Evolutionary conservation across 2,797 vertebrate genomes (phyloP).

Genomic region (Yasuhikotakia modesta): DNA sequence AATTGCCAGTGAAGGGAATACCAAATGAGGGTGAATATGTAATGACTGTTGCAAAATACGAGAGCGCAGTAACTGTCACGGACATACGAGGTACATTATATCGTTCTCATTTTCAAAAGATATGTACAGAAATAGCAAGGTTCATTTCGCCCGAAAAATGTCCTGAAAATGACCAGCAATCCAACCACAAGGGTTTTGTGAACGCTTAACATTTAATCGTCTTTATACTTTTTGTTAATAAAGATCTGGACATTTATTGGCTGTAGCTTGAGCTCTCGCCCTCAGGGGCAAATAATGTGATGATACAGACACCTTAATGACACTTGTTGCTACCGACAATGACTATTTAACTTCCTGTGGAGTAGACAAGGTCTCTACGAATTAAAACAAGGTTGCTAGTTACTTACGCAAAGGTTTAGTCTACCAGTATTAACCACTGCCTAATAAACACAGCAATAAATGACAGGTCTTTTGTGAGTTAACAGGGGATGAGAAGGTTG

Average conservation of each 20-base stretch:
- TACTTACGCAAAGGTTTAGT: not conserved
- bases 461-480: conserved; percentile 30
- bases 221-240: not conserved
- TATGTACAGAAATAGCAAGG: conserved; percentile 24
- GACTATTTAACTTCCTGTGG: not conserved
- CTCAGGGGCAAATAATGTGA: not conserved
- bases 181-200: conserved; percentile 9
- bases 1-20: conserved; percentile 44
- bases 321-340: conserved; percentile 3
- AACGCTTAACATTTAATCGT: not conserved
- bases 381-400: conserved; percentile 9
- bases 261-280: not conserved
- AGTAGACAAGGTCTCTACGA: not conserved
- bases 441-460: conserved; percentile 5
- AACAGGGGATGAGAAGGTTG: conserved; percentile 5
- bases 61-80: conserved; percentile 14
- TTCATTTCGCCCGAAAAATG: conserved; percentile 13
- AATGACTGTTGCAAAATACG: conserved; percentile 10
- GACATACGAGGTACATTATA: conserved; percentile 32
- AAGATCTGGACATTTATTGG: conserved; percentile 8
- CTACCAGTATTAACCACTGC: not conserved
- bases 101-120: conserved; percentile 14
- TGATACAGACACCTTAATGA: not conserved
- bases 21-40: conserved; percentile 30
- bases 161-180: conserved; percentile 25